A percentile compares a stretch with the other conserved stretches of the same genome.
Evolutionary conservation across 1,140 invertebrate species (phyloP).

Genomic region (Thaumetopoea pityocampa): DNA sequence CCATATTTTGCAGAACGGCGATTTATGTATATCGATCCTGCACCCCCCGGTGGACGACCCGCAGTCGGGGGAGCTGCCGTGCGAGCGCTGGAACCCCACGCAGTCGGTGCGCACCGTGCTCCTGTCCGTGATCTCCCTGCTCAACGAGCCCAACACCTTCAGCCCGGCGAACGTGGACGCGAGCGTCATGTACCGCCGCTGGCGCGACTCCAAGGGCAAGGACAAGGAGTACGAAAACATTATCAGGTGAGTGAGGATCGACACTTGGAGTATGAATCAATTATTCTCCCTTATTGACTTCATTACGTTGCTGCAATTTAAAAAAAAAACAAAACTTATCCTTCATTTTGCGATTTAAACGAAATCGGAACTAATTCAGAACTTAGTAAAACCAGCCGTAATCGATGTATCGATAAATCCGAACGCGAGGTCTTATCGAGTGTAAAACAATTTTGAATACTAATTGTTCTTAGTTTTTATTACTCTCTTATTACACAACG

Average conservation of each 20-base stretch:
- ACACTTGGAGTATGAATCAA: no score
- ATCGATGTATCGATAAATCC: no score
- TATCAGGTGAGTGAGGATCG: conserved; percentile 84
- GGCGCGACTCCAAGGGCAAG: conserved; percentile 98
- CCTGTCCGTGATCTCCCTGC: conserved; percentile 97
- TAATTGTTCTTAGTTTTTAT: no score
- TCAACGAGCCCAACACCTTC: conserved; percentile 99
- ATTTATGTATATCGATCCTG: conserved; percentile 99
- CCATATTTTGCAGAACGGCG: conserved; percentile 90
- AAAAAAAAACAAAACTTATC: no score
- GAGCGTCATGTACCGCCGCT: conserved; percentile 99
- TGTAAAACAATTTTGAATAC: no score
- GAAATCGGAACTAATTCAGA: no score
- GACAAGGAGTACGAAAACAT: conserved; percentile 99
- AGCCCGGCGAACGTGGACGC: conserved; percentile 99
- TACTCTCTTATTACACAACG: no score
- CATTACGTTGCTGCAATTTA: no score
- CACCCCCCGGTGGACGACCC: conserved; percentile 99
- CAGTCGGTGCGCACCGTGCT: conserved; percentile 99
- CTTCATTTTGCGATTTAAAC: no score
- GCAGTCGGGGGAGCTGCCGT: conserved; percentile 98
- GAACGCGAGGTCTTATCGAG: no score
- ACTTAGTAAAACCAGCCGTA: no score
- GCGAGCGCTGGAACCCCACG: conserved; percentile 99
- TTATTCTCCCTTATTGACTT: no score